Conservation (phyloP, 1,140 invertebrate genomes). For the Battus philenor region DNA sequence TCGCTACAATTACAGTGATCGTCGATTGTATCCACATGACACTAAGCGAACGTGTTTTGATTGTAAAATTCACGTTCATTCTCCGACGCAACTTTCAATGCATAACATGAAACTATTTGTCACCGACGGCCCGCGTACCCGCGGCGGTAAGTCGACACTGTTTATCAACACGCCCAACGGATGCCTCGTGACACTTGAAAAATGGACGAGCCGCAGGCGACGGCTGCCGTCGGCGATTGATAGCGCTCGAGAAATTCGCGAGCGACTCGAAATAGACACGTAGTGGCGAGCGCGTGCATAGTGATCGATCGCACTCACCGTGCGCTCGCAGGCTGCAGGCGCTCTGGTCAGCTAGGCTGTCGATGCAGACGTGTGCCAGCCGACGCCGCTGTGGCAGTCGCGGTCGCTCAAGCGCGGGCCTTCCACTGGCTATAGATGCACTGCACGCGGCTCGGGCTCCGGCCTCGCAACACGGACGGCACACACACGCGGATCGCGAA, state of each 20-base stretch:
- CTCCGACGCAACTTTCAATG: constrained; percentile 28
- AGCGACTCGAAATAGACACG: constrained; percentile 67
- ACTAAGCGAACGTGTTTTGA: constrained; percentile 27
- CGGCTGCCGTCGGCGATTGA: constrained; percentile 20
- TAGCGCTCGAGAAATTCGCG: constrained; percentile 30
- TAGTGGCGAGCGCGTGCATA: constrained; percentile 55
- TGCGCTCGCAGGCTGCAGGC: constrained; percentile 52
- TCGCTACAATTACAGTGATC: constrained; percentile 16
- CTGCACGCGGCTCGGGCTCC: constrained; percentile 49
- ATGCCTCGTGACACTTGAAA: constrained; percentile 31
- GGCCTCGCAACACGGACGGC: constrained; percentile 47
- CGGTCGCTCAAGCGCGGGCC: constrained; percentile 17
- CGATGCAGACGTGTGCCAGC: constrained; percentile 21
- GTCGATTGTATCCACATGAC: constrained; percentile 21
- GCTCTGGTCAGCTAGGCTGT: constrained; percentile 60
- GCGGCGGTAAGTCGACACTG: constrained; percentile 53
- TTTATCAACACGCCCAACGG: constrained; percentile 54
- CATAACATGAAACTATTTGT: constrained; percentile 40
- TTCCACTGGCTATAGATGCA: constrained; percentile 23
- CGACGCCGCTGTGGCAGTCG: not conserved
- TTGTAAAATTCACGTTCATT: constrained; percentile 23
- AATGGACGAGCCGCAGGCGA: constrained; percentile 36
- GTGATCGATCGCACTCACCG: constrained; percentile 70
- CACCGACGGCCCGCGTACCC: too few species aligned
- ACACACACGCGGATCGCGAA: constrained; percentile 60